A percentile compares a stretch with the other conserved stretches of the same genome.
Conservation (phyloP, 1,140 invertebrate species). For the Papilio polyxenes region DNA sequence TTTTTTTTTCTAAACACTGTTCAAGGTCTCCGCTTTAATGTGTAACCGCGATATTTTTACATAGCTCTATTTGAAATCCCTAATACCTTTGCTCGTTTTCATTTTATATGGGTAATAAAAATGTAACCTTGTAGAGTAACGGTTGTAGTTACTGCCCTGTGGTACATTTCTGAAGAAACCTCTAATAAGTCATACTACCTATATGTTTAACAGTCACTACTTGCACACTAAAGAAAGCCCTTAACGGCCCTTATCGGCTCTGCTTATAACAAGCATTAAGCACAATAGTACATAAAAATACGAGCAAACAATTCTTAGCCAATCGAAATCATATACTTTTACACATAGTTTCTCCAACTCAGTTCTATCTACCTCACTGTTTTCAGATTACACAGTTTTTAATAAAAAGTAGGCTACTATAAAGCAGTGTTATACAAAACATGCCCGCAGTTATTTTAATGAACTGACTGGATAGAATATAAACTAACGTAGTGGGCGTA, state of each 20-base stretch:
- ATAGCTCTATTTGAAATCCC: constrained; percentile 1
- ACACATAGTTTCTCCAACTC: background rate
- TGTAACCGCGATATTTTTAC: background rate
- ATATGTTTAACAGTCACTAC: background rate
- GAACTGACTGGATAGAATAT: constrained; percentile 27
- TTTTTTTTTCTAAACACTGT: constrained; percentile 20
- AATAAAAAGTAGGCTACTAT: background rate
- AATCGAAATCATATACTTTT: too few relatives aligned
- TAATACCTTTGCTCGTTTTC: constrained; percentile 14
- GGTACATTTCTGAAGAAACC: background rate
- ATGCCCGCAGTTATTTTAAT: constrained; percentile 24
- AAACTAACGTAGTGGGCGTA: constrained; percentile 2
- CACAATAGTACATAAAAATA: too few relatives aligned
- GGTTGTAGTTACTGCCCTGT: background rate
- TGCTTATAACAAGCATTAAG: too few relatives aligned
- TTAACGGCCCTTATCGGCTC: too few relatives aligned
- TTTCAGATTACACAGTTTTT: background rate
- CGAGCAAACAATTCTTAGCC: too few relatives aligned
- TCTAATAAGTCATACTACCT: background rate
- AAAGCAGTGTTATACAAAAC: constrained; percentile 7
- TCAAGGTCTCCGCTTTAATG: constrained; percentile 13
- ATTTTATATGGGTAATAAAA: constrained; percentile 12
- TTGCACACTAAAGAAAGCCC: background rate
- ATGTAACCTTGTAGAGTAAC: background rate
- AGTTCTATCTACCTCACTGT: background rate